Conservation (phyloP, 1,140 invertebrate genomes). For the Brevipalpus yothersi region DNA sequence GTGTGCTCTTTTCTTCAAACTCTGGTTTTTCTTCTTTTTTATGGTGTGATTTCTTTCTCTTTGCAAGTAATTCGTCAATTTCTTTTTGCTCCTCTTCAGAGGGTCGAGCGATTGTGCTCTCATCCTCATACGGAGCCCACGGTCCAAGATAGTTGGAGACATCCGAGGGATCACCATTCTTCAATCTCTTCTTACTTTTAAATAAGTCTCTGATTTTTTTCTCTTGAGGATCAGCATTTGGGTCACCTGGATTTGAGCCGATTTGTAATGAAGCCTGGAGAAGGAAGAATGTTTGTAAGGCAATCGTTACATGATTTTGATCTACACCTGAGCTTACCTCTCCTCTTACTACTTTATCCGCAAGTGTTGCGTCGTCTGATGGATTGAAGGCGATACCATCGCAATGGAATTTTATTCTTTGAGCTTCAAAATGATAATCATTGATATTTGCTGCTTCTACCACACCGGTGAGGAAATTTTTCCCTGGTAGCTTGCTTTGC, state of each 20-base stretch:
- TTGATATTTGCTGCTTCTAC: constrained; percentile 84
- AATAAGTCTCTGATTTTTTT: constrained; percentile 24
- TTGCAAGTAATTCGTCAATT: constrained; percentile 79
- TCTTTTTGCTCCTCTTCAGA: constrained; percentile 65
- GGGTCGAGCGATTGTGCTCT: constrained; percentile 56
- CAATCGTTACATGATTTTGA: background rate
- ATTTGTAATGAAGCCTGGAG: background rate
- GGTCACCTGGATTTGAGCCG: background rate
- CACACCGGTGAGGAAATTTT: constrained; percentile 82
- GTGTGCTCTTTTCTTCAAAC: constrained; percentile 73
- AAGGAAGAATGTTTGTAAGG: background rate
- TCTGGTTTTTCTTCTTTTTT: constrained; percentile 45
- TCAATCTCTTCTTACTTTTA: constrained; percentile 66
- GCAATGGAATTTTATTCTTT: constrained; percentile 58
- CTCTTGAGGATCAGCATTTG: constrained; percentile 63
- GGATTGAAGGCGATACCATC: constrained; percentile 28
- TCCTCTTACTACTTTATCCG: background rate
- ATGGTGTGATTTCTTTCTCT: constrained; percentile 48
- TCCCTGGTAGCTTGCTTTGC: constrained; percentile 17
- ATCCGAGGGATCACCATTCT: constrained; percentile 72
- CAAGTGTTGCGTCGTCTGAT: constrained; percentile 14
- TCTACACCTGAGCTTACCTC: constrained; percentile 6
- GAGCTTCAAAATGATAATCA: constrained; percentile 95
- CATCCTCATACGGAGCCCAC: constrained; percentile 84
- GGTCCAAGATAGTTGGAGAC: constrained; percentile 86